A percentile compares a stretch with the other conserved stretches of the same genome.
Conservation (phyloP, 1,140 invertebrate species). For the Pararge aegeria region DNA sequence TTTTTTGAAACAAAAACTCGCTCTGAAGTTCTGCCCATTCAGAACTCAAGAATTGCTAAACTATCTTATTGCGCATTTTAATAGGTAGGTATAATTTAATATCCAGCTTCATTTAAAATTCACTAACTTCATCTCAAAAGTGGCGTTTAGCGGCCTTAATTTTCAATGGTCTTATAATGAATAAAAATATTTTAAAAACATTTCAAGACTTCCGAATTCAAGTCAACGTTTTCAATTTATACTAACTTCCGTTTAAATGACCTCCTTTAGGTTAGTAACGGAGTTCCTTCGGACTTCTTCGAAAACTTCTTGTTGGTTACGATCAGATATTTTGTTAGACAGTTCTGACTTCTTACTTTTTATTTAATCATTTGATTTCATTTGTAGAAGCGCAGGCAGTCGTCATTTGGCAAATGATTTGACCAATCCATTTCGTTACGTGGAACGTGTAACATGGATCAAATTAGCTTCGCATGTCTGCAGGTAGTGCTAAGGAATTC, state of each 20-base stretch:
- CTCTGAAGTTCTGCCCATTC: background rate
- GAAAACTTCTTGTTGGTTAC: background rate
- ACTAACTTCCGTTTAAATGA: background rate
- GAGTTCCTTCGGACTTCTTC: background rate
- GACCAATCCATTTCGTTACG: background rate
- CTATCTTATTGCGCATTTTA: background rate
- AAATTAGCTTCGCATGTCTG: conserved; percentile 4
- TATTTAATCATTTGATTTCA: background rate
- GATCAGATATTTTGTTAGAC: background rate
- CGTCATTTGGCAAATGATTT: background rate
- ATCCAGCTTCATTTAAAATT: background rate
- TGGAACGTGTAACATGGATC: background rate
- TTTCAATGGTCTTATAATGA: background rate
- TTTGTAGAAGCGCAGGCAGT: too few relatives aligned
- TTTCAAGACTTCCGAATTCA: background rate
- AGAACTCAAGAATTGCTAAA: background rate
- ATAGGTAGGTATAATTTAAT: background rate
- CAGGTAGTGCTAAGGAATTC: conserved; percentile 9
- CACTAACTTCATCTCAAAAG: background rate
- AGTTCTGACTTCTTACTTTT: background rate
- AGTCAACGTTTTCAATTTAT: background rate
- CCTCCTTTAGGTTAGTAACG: background rate
- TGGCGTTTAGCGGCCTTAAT: background rate
- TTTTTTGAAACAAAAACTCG: background rate
- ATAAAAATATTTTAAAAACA: background rate